phyloP scores from a whole-genome alignment of 64 coral and sea anemone genomes.

The Catalaphyllia jardinei region DNA sequence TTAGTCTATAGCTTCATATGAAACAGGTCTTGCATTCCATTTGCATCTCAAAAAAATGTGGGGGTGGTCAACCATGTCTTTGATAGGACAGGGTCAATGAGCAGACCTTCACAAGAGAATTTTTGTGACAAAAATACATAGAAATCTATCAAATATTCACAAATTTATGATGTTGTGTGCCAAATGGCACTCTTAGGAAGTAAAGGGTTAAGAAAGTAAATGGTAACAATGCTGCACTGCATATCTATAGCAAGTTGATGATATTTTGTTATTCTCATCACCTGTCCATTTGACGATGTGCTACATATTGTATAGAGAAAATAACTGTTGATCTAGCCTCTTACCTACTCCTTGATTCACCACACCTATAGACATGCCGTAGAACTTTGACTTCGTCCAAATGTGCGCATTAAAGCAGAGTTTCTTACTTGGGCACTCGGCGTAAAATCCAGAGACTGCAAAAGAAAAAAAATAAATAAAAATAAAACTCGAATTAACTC shows the following conservation, averaged over 20 bases:
- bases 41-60: too few species aligned
- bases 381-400: slow-evolving; percentile 99
- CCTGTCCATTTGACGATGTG: background rate
- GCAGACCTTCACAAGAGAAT: too few species aligned
- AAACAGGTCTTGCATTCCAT: too few species aligned
- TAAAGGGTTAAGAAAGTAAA: too few species aligned
- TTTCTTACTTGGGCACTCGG: slow-evolving; percentile 91
- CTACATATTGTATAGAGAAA: background rate
- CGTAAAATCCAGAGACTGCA: slow-evolving; percentile 98
- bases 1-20: too few species aligned
- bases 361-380: slow-evolving; percentile 99
- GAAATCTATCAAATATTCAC: too few species aligned
- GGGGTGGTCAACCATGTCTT: too few species aligned
- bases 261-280: background rate
- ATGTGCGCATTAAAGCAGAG: slow-evolving; percentile 92
- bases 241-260: background rate
- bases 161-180: too few species aligned
- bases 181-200: too few species aligned
- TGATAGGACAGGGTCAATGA: too few species aligned
- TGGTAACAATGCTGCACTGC: too few species aligned
- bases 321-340: background rate
- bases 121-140: too few species aligned
- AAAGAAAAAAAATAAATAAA: slow-evolving; percentile 8
- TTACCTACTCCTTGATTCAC: slow-evolving; percentile 93
- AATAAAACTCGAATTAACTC: background rate